Evolutionary conservation across 2,113 vertebrate genomes (phyloP).

Genomic region (Motacilla alba): DNA sequence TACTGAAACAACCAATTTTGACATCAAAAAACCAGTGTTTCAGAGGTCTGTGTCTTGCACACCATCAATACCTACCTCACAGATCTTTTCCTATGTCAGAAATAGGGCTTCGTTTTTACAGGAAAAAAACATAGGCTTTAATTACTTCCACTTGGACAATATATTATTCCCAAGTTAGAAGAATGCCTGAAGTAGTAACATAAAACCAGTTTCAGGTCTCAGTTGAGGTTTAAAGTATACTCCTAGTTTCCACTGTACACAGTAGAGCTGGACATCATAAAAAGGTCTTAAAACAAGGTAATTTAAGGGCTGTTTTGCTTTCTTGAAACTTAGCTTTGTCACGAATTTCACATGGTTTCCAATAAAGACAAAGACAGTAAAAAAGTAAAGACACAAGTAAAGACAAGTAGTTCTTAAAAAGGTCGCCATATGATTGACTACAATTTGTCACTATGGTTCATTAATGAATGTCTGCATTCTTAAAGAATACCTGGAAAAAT

Average conservation of each 20-base stretch:
- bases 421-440: neutral
- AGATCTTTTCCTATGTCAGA: neutral
- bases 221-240: neutral
- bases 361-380: neutral
- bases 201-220: neutral
- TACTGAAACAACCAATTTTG: neutral
- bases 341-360: neutral
- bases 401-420: neutral
- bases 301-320: neutral
- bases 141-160: neutral
- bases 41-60: neutral
- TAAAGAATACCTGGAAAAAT: neutral
- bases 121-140: neutral
- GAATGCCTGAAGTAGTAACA: neutral
- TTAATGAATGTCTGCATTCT: neutral
- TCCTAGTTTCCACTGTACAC: neutral
- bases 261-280: neutral
- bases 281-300: neutral
- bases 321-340: neutral
- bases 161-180: neutral
- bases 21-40: neutral
- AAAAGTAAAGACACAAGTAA: neutral
- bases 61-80: neutral
- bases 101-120: neutral
- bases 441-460: neutral